Evolutionary conservation across 2,113 vertebrate species (phyloP).

Genomic region (Rana temporaria): DNA sequence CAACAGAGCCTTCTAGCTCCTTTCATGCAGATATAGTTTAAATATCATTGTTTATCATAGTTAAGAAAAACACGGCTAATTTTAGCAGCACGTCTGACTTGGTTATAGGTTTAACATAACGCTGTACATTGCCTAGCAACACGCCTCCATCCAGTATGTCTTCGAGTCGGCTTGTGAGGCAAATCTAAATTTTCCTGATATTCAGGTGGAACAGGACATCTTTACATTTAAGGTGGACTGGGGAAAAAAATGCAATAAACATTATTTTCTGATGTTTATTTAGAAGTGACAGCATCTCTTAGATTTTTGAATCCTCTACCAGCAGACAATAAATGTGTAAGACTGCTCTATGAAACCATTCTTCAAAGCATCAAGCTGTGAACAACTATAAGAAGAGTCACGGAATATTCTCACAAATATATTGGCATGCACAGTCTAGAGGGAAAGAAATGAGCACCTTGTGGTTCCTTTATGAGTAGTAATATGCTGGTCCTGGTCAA

Average conservation of each 20-base stretch:
- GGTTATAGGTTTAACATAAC: conserved; percentile 52
- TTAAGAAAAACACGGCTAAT: conserved; percentile 33
- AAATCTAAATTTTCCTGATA: conserved; percentile 38
- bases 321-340: conserved; percentile 33
- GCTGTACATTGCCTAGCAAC: conserved; percentile 50
- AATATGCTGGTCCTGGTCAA: conserved; percentile 9
- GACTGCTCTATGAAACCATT: conserved; percentile 1
- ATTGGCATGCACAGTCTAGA: conserved; percentile 41
- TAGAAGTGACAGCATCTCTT: conserved; percentile 23
- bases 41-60: conserved; percentile 53
- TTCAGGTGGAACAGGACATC: conserved; percentile 29
- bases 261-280: neutral
- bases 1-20: neutral
- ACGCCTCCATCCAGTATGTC: conserved; percentile 38
- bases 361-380: conserved; percentile 17
- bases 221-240: conserved; percentile 14
- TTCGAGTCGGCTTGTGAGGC: conserved; percentile 17
- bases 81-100: conserved; percentile 52
- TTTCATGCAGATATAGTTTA: conserved; percentile 17
- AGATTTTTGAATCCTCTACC: neutral
- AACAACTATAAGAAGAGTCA: conserved; percentile 29
- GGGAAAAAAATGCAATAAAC: neutral
- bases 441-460: conserved; percentile 17
- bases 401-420: conserved; percentile 29
- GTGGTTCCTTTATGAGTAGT: conserved; percentile 21